phyloP scores from a whole-genome alignment of 2,888 invertebrate genomes.

The Callyntrura guangdongensis region DNA sequence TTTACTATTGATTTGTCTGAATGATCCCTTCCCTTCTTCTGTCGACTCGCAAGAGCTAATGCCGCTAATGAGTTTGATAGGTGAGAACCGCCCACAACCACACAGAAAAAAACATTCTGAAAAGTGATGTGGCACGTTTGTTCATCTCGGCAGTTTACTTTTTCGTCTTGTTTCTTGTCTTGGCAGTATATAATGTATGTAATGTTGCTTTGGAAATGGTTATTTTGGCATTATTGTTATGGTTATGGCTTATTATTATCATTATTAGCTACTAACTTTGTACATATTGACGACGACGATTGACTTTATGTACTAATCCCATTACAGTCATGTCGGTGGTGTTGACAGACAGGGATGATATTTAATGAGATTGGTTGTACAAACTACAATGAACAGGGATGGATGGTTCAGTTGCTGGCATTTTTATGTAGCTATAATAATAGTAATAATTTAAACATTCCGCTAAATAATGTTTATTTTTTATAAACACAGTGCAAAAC shows the following conservation, averaged over 20 bases:
- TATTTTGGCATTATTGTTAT: neutral
- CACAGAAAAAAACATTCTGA: conserved; percentile 2
- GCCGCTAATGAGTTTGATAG: conserved; percentile 72
- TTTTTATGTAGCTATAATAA: neutral
- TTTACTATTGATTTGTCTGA: conserved; percentile 31
- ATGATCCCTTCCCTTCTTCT: conserved; percentile 41
- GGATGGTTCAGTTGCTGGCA: neutral
- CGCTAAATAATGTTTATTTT: too few species aligned
- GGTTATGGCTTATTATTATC: conserved; percentile 20
- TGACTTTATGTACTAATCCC: neutral
- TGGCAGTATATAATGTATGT: neutral
- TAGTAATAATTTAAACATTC: too few species aligned
- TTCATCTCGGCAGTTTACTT: neutral
- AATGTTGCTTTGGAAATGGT: neutral
- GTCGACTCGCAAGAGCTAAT: conserved; percentile 49
- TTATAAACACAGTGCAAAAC: neutral
- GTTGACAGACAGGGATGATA: conserved; percentile 39
- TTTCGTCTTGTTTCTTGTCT: neutral
- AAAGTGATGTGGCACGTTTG: conserved; percentile 36
- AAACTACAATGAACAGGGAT: neutral
- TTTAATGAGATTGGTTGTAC: neutral
- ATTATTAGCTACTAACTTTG: conserved; percentile 42
- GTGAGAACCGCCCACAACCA: conserved; percentile 56
- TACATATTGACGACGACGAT: conserved; percentile 4
- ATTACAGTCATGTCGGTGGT: neutral